A percentile compares a stretch with the other conserved stretches of the same genome.
Evolutionary conservation across 2,888 invertebrate species (phyloP).

Genomic region (Pherbina coryleti): DNA sequence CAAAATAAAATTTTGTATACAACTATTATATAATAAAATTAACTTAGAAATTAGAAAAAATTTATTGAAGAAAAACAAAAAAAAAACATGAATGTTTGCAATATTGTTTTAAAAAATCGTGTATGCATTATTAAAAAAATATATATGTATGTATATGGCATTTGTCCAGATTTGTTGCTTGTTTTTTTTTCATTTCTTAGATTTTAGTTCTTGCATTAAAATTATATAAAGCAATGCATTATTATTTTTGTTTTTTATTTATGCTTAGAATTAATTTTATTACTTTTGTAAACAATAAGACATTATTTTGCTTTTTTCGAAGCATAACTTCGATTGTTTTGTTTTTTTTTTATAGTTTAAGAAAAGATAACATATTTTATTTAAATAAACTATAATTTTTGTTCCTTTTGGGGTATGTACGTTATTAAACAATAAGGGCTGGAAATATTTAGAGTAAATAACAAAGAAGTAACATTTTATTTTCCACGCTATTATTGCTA

Average conservation of each 20-base stretch:
- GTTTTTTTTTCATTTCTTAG: not conserved
- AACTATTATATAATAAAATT: not conserved
- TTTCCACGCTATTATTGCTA: too few relatives aligned
- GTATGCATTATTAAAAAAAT: slow-evolving; percentile 29
- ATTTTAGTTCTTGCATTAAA: slow-evolving; percentile 25
- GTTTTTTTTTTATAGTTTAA: not conserved
- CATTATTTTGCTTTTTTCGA: slow-evolving; percentile 23
- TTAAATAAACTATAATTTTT: not conserved
- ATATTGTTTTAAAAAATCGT: slow-evolving; percentile 12
- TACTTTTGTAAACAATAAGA: not conserved
- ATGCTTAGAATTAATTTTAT: slow-evolving; percentile 9
- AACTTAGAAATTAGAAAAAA: not conserved
- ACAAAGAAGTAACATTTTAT: too few relatives aligned
- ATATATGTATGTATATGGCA: slow-evolving; percentile 29
- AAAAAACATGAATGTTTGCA: not conserved
- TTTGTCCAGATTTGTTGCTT: slow-evolving; percentile 34
- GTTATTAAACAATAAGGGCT: not conserved
- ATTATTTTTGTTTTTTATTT: not conserved
- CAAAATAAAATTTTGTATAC: not conserved
- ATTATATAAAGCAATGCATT: slow-evolving; percentile 25
- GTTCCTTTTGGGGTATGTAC: not conserved
- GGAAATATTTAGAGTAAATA: not conserved
- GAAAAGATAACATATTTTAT: slow-evolving; percentile 41
- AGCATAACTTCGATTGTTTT: slow-evolving; percentile 3
- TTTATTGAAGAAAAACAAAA: not conserved